Evolutionary conservation across 2,113 vertebrate genomes (phyloP), one percentile per base, ranked within the genome.

Genomic region (Tenebrosternarchus preto): DNA sequence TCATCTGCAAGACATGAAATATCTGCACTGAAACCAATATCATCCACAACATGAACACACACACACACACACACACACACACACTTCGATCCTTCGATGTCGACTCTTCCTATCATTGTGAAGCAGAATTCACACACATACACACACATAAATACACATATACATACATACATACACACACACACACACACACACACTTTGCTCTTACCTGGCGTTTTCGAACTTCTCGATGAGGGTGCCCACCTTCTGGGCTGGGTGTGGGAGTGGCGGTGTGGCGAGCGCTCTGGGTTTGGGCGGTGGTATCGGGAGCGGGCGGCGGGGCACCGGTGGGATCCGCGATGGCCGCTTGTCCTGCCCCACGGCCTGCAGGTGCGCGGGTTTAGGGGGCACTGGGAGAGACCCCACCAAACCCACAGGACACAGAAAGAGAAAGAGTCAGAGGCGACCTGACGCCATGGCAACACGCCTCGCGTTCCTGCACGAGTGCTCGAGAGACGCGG

Each of bases 181-280:
- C 27, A 15, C 43, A 15, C 9, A 15, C 43, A 1, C 43, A 1
- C 24, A 60, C 36, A 55, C 6, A n/a, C 17, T 39, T 43, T 59
- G n/a, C 31, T 7, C 86, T 88, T 90, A 97, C 95, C 93, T 93
- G 85, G 93, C 90, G 77, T 90, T 92, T 89, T 95, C 93, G 80
- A 95, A 95, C 88, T 93, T 94, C 85, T 95, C 92, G 57, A 94
- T 93, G 75, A 95, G 92, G 0, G 90, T 88, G 74, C 91, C 93
- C 86, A 95, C 94, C 70, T 92, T 93, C 79, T 92, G 89, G 27
- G 87, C 20, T 0, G 82, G 33, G 20, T 67, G 61, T 8, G 73
- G 20, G 31, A 25, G 50, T 46, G 31, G 68, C 12, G 59, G 59
- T 0, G 61, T 0, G n/a, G 73, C 6, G 15, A 74, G 77, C 0